Conservation (phyloP, 1,140 invertebrate species). For the Zophobas atratus region DNA sequence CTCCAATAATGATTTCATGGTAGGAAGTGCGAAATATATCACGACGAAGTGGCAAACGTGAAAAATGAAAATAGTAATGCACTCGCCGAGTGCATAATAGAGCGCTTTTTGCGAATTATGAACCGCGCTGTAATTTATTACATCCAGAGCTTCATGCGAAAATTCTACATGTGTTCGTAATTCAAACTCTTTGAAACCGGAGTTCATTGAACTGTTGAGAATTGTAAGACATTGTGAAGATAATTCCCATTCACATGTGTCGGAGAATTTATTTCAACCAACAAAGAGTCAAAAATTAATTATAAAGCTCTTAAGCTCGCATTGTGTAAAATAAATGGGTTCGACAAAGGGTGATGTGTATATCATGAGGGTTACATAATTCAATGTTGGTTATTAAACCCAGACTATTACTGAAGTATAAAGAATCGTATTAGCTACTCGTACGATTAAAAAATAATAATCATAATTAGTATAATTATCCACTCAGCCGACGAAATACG, state of each 20-base stretch:
- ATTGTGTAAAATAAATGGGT: neutral
- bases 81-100: no score
- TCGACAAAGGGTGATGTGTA: constrained; percentile 5
- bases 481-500: no score
- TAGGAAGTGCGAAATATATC: neutral
- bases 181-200: constrained; percentile 9
- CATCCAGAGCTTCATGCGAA: constrained; percentile 7
- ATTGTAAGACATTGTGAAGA: constrained; percentile 16
- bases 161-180: constrained; percentile 18
- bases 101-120: neutral
- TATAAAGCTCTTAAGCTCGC: neutral
- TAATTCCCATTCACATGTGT: constrained; percentile 22
- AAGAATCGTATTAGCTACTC: neutral
- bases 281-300: constrained; percentile 31
- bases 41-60: neutral
- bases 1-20: neutral
- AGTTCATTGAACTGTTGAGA: constrained; percentile 29
- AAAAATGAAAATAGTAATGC: neutral
- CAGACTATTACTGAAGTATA: neutral
- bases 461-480: no score
- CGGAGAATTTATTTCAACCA: constrained; percentile 11
- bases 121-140: neutral
- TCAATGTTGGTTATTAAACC: no score
- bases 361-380: neutral
- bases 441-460: no score